Evolutionary conservation across 1,140 invertebrate species (phyloP), one percentile per base, ranked within the genome.

Genomic region (Cardiocondyla obscurior): DNA sequence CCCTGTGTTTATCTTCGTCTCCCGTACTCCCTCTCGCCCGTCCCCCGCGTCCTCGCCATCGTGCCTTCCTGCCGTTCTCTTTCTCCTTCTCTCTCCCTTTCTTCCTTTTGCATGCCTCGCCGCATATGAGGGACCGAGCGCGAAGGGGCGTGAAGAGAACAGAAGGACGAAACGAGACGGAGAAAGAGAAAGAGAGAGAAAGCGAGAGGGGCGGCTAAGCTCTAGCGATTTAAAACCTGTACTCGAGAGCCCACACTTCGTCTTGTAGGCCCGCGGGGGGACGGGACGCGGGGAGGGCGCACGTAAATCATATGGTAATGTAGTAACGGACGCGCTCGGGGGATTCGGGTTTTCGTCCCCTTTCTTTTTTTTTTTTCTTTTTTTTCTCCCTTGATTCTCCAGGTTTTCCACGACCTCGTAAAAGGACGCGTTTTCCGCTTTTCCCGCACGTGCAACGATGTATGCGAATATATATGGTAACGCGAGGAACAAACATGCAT

Each of bases 261-360:
- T n/a, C n/a, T n/a, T n/a, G n/a, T n/a, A n/a, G n/a, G n/a, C n/a
- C n/a, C n/a, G n/a, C n/a, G n/a, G 46, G 14, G 60, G 60, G 25
- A 14, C 57, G 58, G 73, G 39, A 62, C 5, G 57, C 62, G 60
- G 85, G 86, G 49, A 46, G 82, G 53, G 53, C 87, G 86, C 84
- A 88, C 87, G 91, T 90, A 90, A 92, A 94, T 94, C 93, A 94
- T 94, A 94, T 94, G 93, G 86, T 87, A 84, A 87, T 87, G 81
- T 76, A 55, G 65, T 83, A 87, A 87, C 85, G 85, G 72, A 86
- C 85, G 51, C 74, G 33, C 33, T 77, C 10, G 10, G 7, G 28
- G 42, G 51, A 69, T 83, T 83, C 73, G 73, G 55, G 33, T 46
- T 73, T 28, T 67, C 62, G 33, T 42, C n/a, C 36, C 22, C 4